Percentiles rank a stretch among this genome's conserved stretches.
Conservation (phyloP, 2,113 vertebrate species). For the Seriola rivoliana region DNA sequence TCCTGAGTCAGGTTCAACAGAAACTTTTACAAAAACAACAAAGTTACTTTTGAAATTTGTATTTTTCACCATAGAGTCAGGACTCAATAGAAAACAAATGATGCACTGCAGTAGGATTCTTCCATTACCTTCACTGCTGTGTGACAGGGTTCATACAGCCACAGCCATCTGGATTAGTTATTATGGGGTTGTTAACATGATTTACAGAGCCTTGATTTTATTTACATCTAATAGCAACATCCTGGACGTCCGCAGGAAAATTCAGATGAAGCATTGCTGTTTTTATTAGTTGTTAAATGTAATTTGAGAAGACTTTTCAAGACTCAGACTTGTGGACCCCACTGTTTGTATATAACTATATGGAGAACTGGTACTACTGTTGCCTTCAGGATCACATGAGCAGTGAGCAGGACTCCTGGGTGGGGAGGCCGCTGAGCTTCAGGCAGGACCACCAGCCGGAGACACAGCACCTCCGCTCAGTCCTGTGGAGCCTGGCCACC, state of each 20-base stretch:
- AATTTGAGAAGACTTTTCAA: no score
- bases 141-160: no score
- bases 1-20: no score
- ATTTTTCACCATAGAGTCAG: neutral
- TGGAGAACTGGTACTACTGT: neutral
- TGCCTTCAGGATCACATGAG: constrained; percentile 82
- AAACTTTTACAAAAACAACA: neutral
- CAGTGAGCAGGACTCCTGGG: constrained; percentile 75
- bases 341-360: neutral
- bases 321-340: no score
- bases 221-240: no score
- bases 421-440: constrained; percentile 85
- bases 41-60: neutral
- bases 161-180: no score
- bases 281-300: neutral
- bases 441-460: constrained; percentile 90
- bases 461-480: constrained; percentile 88
- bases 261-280: neutral
- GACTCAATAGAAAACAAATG: neutral
- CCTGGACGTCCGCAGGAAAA: neutral
- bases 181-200: no score
- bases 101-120: neutral
- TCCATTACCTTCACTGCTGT: no score
- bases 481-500: constrained; percentile 90
- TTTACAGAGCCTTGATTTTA: no score